Conservation (phyloP, 2,113 vertebrate genomes). For the Bubo scandiacus region DNA sequence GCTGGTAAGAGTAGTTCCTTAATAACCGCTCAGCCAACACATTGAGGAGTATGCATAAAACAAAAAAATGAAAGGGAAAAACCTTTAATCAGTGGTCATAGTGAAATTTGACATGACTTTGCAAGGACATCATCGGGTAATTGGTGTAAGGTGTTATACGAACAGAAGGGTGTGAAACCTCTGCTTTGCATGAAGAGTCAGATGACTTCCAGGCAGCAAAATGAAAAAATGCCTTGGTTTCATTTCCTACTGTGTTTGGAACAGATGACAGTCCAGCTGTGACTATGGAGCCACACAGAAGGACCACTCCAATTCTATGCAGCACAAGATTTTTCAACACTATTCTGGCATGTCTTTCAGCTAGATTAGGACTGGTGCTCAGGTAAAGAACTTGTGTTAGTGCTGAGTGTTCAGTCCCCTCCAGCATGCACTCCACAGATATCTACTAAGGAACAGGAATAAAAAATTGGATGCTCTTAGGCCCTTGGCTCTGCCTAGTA, state of each 20-base stretch:
- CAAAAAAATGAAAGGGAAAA: constrained; percentile 71
- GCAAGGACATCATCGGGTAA: not conserved
- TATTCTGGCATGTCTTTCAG: not conserved
- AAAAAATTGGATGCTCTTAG: not conserved
- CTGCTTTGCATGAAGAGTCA: constrained; percentile 69
- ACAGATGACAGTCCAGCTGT: not conserved
- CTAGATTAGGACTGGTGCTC: not conserved
- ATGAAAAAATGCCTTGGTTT: constrained; percentile 32
- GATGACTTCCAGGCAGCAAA: constrained; percentile 66
- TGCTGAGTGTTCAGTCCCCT: not conserved
- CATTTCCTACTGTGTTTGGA: not conserved
- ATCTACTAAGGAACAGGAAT: not conserved
- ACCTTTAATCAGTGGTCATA: constrained; percentile 4
- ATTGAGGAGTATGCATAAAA: constrained; percentile 37
- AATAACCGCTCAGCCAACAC: not conserved
- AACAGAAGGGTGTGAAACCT: constrained; percentile 73
- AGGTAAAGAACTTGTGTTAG: not conserved
- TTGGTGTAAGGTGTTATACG: constrained; percentile 19
- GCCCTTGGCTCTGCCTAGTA: not conserved
- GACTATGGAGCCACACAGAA: not conserved
- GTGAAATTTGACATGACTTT: constrained; percentile 54
- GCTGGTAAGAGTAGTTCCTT: not conserved
- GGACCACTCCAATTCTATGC: not conserved
- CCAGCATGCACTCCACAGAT: not conserved
- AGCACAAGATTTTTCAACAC: not conserved